These are phyloP conservation scores for Iguana delicatissima DNA, from an alignment of 2,797 vertebrate genomes.

Conservation along the genomic window DNA sequence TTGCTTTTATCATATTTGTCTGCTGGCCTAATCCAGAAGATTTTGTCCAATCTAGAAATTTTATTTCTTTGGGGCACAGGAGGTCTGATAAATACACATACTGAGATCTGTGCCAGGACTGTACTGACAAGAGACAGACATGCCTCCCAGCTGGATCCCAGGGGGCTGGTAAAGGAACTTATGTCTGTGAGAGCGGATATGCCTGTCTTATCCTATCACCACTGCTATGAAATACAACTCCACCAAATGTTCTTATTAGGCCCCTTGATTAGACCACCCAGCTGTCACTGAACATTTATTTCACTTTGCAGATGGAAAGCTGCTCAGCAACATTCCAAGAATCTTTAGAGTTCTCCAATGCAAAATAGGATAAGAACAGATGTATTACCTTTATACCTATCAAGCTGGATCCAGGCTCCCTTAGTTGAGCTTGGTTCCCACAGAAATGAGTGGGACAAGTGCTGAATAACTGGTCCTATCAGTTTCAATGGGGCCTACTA, in stretches of 20 bases:
- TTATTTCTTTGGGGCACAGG: too few relatives aligned
- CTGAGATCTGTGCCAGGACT: too few relatives aligned
- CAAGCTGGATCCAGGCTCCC: background rate
- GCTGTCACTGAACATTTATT: constrained; percentile 7
- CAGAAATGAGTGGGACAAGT: background rate
- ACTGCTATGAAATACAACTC: background rate
- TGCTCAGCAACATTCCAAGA: constrained; percentile 60
- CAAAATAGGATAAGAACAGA: background rate
- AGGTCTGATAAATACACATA: background rate
- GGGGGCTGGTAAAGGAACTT: background rate
- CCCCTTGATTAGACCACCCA: constrained; percentile 25
- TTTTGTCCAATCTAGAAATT: background rate
- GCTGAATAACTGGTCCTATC: background rate
- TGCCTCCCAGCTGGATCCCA: background rate
- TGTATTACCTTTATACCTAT: background rate
- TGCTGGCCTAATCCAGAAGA: background rate
- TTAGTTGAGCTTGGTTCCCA: background rate
- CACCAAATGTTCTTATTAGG: background rate
- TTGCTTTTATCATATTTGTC: background rate
- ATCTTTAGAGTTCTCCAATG: background rate
- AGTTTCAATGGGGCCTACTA: background rate
- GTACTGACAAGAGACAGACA: background rate
- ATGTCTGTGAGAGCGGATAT: constrained; percentile 21
- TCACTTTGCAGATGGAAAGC: constrained; percentile 44
- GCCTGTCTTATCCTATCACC: constrained; percentile 42